Base-by-base conservation (phyloP, 2,113 vertebrate genomes). In the Aegotheles bennettii region DNA sequence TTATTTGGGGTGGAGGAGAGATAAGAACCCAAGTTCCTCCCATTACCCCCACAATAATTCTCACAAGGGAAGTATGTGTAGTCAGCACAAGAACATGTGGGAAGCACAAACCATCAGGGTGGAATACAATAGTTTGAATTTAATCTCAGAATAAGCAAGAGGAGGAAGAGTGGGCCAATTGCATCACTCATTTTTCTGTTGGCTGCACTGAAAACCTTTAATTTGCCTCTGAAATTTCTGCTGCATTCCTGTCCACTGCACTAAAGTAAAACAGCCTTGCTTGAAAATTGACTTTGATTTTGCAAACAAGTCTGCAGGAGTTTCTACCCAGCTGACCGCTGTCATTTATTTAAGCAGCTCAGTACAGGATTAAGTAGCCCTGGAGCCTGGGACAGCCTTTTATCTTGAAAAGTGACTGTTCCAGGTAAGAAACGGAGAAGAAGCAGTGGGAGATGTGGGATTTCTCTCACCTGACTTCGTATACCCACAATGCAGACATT, bases 401-500 rank as follows among this genome's bases (percentile, higher is more conserved):
- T 70, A 78, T 90, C 70, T 74, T 67, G 42, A 83, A 65, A 90
- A 95, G 82, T 40, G 71, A 51, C 71, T 59, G 79, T 77, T 94
- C 43, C 90, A 94, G 88, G 93, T 84, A 48, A 84, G 92, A 88
- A 93, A 63, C 11, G 43, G 70, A 48, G 73, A 53, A 3, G 36
- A 54, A 80, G 35, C 75, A 56, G 75, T 28, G 75, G 42, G 85
- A 90, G 50, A 45, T n/a, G 75, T 70, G 79, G 90, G 71, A 63
- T 95, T 96, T 96, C 82, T 95, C 84, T 94, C 93, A 96, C 96
- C 90, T 94, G 96, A 81, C 21, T 84, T 87, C 51, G 20, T 64
- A 42, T 63, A 93, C 71, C 60, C 88, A 86, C 83, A 92, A 11
- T 43, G 60, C 69, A 90, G 86, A 87, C 33, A 0, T 78, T 90